These are phyloP conservation scores for Daphoenositta chrysoptera DNA, from an alignment of 2,113 vertebrate genomes.

Conservation along the genomic window DNA sequence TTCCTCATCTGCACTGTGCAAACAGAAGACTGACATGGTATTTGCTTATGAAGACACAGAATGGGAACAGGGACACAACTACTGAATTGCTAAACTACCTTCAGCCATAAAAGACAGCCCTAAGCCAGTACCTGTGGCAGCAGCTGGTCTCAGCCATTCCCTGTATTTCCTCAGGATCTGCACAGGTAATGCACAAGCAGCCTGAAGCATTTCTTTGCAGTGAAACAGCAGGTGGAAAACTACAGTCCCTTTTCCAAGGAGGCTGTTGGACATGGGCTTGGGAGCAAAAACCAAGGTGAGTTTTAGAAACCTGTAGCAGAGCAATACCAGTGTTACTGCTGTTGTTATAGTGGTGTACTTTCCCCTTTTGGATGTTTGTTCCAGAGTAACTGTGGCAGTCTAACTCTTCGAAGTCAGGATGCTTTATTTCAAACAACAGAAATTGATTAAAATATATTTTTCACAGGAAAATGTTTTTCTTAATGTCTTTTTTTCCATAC, in stretches of 20 bases:
- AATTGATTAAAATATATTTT: background rate
- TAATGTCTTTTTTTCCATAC: background rate
- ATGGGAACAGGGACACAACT: background rate
- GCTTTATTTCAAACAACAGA: constrained; percentile 35
- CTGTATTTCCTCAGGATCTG: background rate
- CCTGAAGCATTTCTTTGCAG: background rate
- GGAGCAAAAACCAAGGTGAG: background rate
- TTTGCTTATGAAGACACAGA: background rate
- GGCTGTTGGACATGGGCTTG: background rate
- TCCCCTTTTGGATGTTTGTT: background rate
- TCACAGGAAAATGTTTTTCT: background rate
- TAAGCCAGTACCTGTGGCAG: background rate
- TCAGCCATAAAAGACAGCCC: background rate
- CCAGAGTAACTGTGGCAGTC: background rate
- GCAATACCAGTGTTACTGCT: background rate
- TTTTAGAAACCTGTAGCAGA: background rate
- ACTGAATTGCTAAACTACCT: background rate
- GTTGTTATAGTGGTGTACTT: background rate
- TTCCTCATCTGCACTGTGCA: background rate
- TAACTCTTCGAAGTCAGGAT: background rate
- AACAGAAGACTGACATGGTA: background rate
- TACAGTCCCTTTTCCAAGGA: background rate
- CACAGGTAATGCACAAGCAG: background rate
- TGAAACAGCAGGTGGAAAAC: background rate
- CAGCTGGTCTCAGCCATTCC: background rate